These are phyloP conservation scores for Vireo griseus DNA, from an alignment of 2,797 vertebrate species.

Conservation along the genomic window DNA sequence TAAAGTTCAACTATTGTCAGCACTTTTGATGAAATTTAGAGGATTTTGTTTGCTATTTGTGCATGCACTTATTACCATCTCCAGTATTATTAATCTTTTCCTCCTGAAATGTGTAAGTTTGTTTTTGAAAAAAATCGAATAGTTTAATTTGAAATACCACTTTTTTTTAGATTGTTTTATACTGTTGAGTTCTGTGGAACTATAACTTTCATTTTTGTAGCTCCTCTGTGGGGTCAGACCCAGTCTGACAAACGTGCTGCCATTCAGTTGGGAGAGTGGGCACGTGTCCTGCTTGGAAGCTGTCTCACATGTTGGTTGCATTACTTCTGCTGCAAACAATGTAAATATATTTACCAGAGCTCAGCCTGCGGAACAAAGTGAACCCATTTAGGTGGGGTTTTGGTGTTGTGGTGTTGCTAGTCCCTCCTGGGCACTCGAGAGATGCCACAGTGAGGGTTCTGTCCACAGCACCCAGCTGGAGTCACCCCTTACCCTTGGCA, in stretches of 20 bases:
- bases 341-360: background rate
- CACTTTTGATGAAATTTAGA: background rate
- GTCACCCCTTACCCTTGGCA: background rate
- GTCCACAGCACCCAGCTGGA: too few relatives aligned
- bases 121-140: background rate
- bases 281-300: background rate
- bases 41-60: background rate
- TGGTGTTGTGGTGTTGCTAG: fast-evolving
- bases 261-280: background rate
- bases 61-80: background rate
- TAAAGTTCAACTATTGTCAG: background rate
- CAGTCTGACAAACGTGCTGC: background rate
- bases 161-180: background rate
- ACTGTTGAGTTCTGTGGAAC: background rate
- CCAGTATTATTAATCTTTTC: background rate
- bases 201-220: background rate
- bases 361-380: background rate
- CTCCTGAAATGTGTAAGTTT: background rate
- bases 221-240: background rate
- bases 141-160: background rate
- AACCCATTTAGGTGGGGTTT: background rate
- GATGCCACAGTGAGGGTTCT: background rate
- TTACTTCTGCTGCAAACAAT: background rate
- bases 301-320: background rate
- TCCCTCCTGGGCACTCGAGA: background rate